Base-by-base conservation (phyloP, 2,113 vertebrate genomes). In the Festucalex cinctus region DNA sequence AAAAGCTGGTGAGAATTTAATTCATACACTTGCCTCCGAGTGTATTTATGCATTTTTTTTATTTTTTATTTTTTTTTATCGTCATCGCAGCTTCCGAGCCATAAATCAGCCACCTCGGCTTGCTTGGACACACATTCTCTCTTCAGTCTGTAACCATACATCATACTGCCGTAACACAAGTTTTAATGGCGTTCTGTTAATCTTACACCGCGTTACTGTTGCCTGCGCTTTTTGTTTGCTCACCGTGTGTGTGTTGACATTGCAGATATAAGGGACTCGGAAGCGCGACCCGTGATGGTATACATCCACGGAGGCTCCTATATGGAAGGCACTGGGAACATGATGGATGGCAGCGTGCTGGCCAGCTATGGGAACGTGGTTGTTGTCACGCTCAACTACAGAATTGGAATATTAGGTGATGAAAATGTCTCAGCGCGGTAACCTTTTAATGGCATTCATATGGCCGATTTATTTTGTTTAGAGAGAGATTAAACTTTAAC, bases 281-380 rank as follows among this genome's bases (percentile, higher is more conserved):
- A 96, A 65, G 94, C 96, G 54, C 95, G 95, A 83, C 97, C 97
- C 0, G 96, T 98, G 80, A 98, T 98, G 96, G 93, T 98, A 60
- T 98, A 98, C 63, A 98, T 98, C 89, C 96, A 98, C 0, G 96
- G 96, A 12, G 96, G 96, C 53, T 98, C 96, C 0, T 98, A 98
- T 87, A 98, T 98, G 96, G 97, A 98, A 83, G 97, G 97, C 76
- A 98, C 96, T 0, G 97, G 97, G 49, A 98, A 98, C 91, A 97
- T 98, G 93, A 98, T 98, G 85, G 97, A 98, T 3, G 97, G 97
- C 87, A 97, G 95, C 20, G 87, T 98, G 69, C 90, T 98, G 81
- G 97, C 97, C 89, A 98, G 97, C 88, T 98, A 98, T 1, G 97
- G 97, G 60, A 98, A 98, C 1, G 95, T 98, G 77, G 95, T 98